phyloP scores from a whole-genome alignment of 2,888 invertebrate genomes.

The Luffia ferchaultella region DNA sequence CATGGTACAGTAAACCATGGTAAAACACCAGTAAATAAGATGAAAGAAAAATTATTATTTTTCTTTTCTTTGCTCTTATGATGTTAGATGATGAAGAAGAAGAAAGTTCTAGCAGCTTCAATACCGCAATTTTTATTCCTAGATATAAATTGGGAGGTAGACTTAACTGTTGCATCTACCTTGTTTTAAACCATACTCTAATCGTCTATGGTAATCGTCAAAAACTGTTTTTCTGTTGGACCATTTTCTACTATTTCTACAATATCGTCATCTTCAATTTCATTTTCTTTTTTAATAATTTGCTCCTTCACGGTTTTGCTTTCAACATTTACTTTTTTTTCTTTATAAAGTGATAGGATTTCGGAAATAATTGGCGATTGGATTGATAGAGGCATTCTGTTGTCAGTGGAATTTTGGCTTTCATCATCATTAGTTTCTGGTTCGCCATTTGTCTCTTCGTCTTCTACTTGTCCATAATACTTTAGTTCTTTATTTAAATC shows the following conservation, averaged over 20 bases:
- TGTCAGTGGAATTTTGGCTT: constrained; percentile 23
- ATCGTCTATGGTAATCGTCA: constrained; percentile 38
- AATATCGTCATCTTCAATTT: constrained; percentile 14
- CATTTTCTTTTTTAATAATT: background rate
- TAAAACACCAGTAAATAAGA: too few relatives aligned
- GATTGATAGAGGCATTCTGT: constrained; percentile 30
- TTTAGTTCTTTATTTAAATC: constrained; percentile 51
- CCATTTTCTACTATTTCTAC: constrained; percentile 35
- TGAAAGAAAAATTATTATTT: too few relatives aligned
- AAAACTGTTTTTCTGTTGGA: constrained; percentile 23
- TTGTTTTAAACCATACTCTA: too few relatives aligned
- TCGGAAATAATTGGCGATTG: constrained; percentile 53
- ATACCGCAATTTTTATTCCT: too few relatives aligned
- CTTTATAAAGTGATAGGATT: constrained; percentile 42
- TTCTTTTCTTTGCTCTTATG: too few relatives aligned
- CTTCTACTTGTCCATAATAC: constrained; percentile 43
- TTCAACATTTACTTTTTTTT: constrained; percentile 20
- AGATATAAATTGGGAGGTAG: too few relatives aligned
- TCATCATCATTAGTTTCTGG: constrained; percentile 16
- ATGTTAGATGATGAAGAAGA: too few relatives aligned
- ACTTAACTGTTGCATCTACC: too few relatives aligned
- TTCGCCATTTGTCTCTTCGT: constrained; percentile 24
- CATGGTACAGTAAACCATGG: too few relatives aligned
- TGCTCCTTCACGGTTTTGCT: constrained; percentile 8
- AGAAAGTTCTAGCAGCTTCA: too few relatives aligned